These are phyloP conservation scores for Lichenostomus cassidix DNA, from an alignment of 2,113 vertebrate species.

Conservation along the genomic window DNA sequence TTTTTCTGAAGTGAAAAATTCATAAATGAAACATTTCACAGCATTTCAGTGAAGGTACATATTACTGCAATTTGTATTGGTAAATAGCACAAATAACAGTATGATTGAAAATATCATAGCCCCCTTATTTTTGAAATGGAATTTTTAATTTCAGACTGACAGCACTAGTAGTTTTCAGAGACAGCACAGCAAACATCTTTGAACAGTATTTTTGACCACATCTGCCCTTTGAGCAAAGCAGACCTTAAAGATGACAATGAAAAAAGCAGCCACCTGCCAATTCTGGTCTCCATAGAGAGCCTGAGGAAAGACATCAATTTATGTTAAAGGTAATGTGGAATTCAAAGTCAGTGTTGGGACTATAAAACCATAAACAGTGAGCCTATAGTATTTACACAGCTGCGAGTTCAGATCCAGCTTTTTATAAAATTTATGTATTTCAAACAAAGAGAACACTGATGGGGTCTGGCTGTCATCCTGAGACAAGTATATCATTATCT, in stretches of 20 bases:
- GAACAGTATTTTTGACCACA: not conserved
- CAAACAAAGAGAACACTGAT: not conserved
- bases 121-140: not conserved
- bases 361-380: not conserved
- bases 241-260: not conserved
- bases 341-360: constrained; percentile 5
- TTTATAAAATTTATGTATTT: not conserved
- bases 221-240: not conserved
- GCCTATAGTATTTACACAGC: constrained; percentile 35
- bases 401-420: not conserved
- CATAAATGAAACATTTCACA: not conserved
- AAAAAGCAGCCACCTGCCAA: not conserved
- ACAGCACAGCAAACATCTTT: not conserved
- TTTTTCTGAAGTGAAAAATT: not conserved
- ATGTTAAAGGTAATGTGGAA: not conserved
- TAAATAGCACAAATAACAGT: not conserved
- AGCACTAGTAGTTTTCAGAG: not conserved
- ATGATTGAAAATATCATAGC: not conserved
- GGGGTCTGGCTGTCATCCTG: not conserved
- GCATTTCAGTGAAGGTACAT: not conserved
- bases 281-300: not conserved
- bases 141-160: not conserved
- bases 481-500: not conserved
- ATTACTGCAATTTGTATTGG: not conserved
- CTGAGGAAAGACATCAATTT: not conserved